phyloP scores from a whole-genome alignment of 2,113 vertebrate genomes.

The Dromiciops gliroides region DNA sequence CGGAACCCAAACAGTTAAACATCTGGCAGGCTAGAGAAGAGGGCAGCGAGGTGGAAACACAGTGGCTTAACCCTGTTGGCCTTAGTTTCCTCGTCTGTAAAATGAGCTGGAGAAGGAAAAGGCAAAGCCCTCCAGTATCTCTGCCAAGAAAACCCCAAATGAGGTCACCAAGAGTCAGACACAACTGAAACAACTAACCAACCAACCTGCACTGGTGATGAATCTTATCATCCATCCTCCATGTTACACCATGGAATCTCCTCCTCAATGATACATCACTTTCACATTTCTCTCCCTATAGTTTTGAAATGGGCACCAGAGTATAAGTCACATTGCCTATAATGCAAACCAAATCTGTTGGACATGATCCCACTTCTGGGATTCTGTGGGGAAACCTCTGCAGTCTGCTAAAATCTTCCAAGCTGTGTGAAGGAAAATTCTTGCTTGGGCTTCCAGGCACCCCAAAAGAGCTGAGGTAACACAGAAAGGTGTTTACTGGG shows the following conservation, averaged over 20 bases:
- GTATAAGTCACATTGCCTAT: constrained; percentile 25
- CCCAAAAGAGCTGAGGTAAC: neutral
- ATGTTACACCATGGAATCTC: neutral
- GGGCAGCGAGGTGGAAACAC: neutral
- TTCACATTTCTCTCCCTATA: neutral
- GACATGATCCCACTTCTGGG: neutral
- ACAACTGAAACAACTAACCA: neutral
- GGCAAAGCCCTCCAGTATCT: neutral
- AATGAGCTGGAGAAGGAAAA: neutral
- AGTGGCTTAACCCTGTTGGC: neutral
- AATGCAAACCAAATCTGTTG: neutral
- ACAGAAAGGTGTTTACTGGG: neutral
- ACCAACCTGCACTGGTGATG: neutral
- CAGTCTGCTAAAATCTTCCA: constrained; percentile 1
- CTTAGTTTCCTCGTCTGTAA: neutral
- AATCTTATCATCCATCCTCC: neutral
- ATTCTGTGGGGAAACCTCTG: neutral
- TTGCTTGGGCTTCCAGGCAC: constrained; percentile 32
- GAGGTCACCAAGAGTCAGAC: neutral
- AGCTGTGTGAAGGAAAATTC: constrained; percentile 8
- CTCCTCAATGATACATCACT: neutral
- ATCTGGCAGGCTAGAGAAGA: neutral
- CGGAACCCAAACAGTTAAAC: neutral
- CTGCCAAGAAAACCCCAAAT: neutral
- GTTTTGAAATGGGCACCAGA: neutral